A percentile compares a stretch with the other conserved stretches of the same genome.
Evolutionary conservation across 2,888 invertebrate genomes (phyloP).

Genomic region (Melanargia galathea): DNA sequence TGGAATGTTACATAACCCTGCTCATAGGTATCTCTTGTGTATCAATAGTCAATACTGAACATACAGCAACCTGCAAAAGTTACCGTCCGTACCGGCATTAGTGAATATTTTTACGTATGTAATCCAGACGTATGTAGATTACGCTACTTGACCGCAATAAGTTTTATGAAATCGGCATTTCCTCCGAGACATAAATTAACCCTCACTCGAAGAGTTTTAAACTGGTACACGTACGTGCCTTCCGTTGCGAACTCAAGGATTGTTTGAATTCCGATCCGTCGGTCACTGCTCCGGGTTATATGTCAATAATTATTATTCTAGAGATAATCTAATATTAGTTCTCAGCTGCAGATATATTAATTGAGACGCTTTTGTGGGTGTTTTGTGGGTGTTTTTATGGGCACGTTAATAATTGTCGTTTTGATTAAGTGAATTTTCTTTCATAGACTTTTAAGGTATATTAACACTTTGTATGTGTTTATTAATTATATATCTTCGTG

Average conservation of each 20-base stretch:
- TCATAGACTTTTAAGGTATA: too few relatives aligned
- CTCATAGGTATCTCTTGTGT: neutral
- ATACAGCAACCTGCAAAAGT: too few relatives aligned
- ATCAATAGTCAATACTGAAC: constrained; percentile 4
- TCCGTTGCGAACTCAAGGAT: constrained; percentile 62
- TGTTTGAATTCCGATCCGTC: constrained; percentile 60
- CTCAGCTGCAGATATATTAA: constrained; percentile 4
- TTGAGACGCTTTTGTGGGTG: neutral
- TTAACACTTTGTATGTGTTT: too few relatives aligned
- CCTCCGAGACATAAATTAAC: constrained; percentile 37
- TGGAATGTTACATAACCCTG: constrained; percentile 4
- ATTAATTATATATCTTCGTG: too few relatives aligned
- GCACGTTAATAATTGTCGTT: neutral
- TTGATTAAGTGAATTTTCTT: too few relatives aligned
- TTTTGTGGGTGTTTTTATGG: neutral
- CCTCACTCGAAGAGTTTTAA: constrained; percentile 50
- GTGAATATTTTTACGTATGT: constrained; percentile 17
- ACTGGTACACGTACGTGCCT: constrained; percentile 63
- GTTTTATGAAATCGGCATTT: constrained; percentile 36
- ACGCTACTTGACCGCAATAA: constrained; percentile 31
- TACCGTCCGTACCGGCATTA: neutral
- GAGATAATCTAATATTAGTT: constrained; percentile 35
- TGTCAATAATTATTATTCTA: constrained; percentile 41
- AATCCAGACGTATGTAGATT: constrained; percentile 20
- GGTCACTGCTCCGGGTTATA: constrained; percentile 53